These are phyloP conservation scores for Hippoglossus hippoglossus DNA, from an alignment of 2,797 vertebrate species.

Conservation along the genomic window DNA sequence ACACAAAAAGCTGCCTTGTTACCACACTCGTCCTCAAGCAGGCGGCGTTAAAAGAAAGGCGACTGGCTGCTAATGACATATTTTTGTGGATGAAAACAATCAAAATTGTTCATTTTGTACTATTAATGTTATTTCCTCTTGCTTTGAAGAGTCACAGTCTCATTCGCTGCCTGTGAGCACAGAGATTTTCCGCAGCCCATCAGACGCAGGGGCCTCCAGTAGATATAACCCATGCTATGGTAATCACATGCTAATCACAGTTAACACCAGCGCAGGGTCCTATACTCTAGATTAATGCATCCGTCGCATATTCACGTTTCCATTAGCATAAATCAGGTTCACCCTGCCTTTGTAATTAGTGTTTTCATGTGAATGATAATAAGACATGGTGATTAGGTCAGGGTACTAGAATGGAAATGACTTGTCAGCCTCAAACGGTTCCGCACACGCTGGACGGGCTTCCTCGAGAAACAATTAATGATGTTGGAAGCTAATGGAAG, in stretches of 20 bases:
- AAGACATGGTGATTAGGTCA: constrained; percentile 86
- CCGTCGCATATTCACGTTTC: constrained; percentile 83
- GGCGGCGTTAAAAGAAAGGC: constrained; percentile 15
- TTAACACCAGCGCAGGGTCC: constrained; percentile 83
- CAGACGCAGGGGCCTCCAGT: constrained; percentile 69
- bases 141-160: constrained; percentile 69
- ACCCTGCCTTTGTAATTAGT: constrained; percentile 85
- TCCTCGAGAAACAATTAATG: constrained; percentile 76
- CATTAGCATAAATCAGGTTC: constrained; percentile 86
- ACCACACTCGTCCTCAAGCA: constrained; percentile 6
- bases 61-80: constrained; percentile 47
- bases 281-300: constrained; percentile 85
- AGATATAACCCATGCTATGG: constrained; percentile 79
- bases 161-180: constrained; percentile 57
- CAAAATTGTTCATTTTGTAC: constrained; percentile 73
- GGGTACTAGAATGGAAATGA: constrained; percentile 81
- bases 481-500: constrained; percentile 73
- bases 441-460: constrained; percentile 67
- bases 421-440: constrained; percentile 77
- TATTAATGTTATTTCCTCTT: constrained; percentile 70
- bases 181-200: constrained; percentile 65
- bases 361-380: constrained; percentile 86
- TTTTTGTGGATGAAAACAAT: constrained; percentile 74
- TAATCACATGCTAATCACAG: constrained; percentile 86
- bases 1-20: background rate